Percentiles rank a stretch among this genome's conserved stretches.
These are phyloP conservation scores for Oenanthe melanoleuca DNA, from an alignment of 2,113 vertebrate genomes.

Conservation along the genomic window DNA sequence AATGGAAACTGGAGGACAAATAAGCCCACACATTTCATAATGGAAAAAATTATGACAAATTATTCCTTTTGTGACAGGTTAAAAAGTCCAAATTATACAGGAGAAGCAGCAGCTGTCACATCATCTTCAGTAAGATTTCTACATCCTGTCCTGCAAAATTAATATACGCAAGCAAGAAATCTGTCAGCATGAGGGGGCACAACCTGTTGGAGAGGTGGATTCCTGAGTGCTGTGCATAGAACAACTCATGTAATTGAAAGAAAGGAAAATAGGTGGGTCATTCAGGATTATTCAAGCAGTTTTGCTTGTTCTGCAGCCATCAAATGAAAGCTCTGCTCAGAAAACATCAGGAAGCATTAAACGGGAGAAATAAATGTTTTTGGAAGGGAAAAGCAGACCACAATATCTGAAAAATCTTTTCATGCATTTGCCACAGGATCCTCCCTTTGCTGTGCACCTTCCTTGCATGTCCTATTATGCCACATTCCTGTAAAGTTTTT, in stretches of 20 bases:
- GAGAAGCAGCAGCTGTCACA: background rate
- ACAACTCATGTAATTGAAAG: background rate
- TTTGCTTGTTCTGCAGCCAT: background rate
- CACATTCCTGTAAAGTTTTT: background rate
- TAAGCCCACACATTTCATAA: background rate
- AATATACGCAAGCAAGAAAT: background rate
- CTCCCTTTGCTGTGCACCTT: background rate
- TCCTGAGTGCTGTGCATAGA: background rate
- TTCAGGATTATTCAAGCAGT: background rate
- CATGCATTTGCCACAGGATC: background rate
- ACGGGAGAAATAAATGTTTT: background rate
- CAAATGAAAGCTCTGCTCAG: background rate
- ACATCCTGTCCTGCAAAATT: background rate
- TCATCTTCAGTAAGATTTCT: background rate
- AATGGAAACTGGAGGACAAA: background rate
- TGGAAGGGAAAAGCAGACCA: background rate
- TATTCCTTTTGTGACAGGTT: background rate
- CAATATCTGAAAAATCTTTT: background rate
- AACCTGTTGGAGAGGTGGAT: background rate
- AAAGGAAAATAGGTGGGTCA: background rate
- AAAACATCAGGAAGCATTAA: background rate
- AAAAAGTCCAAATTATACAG: background rate
- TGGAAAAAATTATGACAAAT: background rate
- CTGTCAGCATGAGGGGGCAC: background rate
- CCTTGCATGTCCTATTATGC: background rate